Conservation (phyloP, 1,140 invertebrate genomes). For the Bombus fervidus region DNA sequence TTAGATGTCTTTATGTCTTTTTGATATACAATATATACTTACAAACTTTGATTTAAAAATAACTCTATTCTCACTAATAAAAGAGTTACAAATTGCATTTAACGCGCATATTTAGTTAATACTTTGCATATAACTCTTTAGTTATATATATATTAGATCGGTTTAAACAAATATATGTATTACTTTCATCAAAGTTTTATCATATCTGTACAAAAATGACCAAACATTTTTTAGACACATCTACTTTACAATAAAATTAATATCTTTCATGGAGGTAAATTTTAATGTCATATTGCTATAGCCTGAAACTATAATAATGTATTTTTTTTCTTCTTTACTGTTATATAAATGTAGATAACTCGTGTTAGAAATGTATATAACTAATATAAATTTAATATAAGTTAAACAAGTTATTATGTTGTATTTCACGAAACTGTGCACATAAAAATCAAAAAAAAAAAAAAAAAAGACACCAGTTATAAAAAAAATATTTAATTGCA, state of each 20-base stretch:
- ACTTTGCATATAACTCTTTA: background rate
- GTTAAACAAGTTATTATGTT: slow-evolving; percentile 28
- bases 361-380: slow-evolving; percentile 43
- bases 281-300: background rate
- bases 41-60: background rate
- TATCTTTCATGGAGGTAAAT: background rate
- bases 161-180: background rate
- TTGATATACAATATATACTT: slow-evolving; percentile 15
- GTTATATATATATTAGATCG: background rate
- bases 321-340: slow-evolving; percentile 14
- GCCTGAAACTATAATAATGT: slow-evolving; percentile 1
- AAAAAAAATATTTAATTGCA: slow-evolving; percentile 3
- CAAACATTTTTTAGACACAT: slow-evolving; percentile 25
- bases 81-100: slow-evolving; percentile 34
- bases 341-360: slow-evolving; percentile 46
- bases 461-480: slow-evolving; percentile 15
- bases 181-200: background rate
- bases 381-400: slow-evolving; percentile 38
- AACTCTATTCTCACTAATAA: slow-evolving; percentile 16
- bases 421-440: slow-evolving; percentile 37
- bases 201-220: slow-evolving; percentile 13
- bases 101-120: background rate
- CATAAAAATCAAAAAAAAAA: slow-evolving; percentile 27
- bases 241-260: background rate
- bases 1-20: slow-evolving; percentile 18